These are phyloP conservation scores for Leptopilina clavipes DNA, from an alignment of 1,140 invertebrate genomes.

Conservation along the genomic window DNA sequence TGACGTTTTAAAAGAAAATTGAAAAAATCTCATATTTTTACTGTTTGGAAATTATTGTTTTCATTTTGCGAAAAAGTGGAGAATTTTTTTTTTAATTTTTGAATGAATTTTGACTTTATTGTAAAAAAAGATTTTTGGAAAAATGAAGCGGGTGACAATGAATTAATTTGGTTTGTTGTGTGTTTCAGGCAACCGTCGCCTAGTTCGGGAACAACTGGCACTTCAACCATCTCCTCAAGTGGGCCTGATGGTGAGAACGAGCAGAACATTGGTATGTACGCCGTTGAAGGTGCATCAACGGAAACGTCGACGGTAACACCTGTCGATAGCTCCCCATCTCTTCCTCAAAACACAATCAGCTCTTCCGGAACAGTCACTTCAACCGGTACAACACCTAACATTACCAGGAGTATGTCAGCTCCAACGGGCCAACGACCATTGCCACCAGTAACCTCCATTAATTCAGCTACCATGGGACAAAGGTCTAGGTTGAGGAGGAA, in stretches of 20 bases:
- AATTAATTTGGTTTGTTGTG: constrained; percentile 35
- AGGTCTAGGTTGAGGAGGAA: constrained; percentile 66
- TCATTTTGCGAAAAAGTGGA: too few species aligned
- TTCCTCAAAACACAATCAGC: constrained; percentile 45
- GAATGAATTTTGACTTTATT: too few species aligned
- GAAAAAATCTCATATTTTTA: too few species aligned
- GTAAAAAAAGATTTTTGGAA: too few species aligned
- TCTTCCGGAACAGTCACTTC: constrained; percentile 42
- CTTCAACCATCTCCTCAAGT: constrained; percentile 68
- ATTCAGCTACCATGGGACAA: constrained; percentile 67
- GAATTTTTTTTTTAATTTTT: too few species aligned
- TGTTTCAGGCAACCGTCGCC: constrained; percentile 70
- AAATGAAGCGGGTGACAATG: too few species aligned
- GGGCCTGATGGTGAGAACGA: constrained; percentile 63
- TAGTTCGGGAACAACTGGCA: constrained; percentile 67
- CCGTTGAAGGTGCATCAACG: constrained; percentile 60
- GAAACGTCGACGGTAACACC: constrained; percentile 68
- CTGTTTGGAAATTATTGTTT: too few species aligned
- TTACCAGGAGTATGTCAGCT: constrained; percentile 67
- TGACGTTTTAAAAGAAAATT: too few species aligned
- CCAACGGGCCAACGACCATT: constrained; percentile 63
- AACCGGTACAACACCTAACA: constrained; percentile 53
- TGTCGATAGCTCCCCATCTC: constrained; percentile 64
- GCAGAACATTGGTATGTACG: constrained; percentile 63
- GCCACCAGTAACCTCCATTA: constrained; percentile 59